phyloP scores from a whole-genome alignment of 2,888 invertebrate species.

The Clistopyga incitator region DNA sequence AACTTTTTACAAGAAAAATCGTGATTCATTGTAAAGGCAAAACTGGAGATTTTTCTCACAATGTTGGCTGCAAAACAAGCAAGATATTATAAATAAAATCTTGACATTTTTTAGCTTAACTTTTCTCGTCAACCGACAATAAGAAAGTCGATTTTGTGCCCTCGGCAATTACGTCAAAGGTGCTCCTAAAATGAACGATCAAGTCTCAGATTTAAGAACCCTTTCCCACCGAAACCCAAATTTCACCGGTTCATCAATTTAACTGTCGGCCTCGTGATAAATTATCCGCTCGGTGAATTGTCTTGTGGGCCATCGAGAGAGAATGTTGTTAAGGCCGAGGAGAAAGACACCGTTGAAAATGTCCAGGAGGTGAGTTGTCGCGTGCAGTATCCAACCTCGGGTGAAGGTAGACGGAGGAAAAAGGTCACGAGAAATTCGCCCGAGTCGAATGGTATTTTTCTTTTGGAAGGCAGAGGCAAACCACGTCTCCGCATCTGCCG shows the following conservation, averaged over 20 bases:
- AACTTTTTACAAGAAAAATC: too few relatives aligned
- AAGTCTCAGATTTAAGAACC: neutral
- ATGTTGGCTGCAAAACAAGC: too few relatives aligned
- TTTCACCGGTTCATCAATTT: neutral
- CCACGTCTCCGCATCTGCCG: slow-evolving; percentile 54
- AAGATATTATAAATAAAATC: too few relatives aligned
- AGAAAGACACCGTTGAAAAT: neutral
- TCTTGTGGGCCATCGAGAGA: neutral
- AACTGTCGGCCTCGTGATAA: neutral
- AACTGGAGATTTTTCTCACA: too few relatives aligned
- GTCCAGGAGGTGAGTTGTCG: neutral
- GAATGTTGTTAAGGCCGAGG: neutral
- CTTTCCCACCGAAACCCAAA: neutral
- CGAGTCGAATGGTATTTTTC: slow-evolving; percentile 22
- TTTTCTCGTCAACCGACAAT: too few relatives aligned
- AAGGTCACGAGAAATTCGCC: slow-evolving; percentile 9
- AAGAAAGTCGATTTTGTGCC: too few relatives aligned
- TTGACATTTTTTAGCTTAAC: too few relatives aligned
- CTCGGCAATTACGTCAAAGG: too few relatives aligned
- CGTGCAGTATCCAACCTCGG: neutral
- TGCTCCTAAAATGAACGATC: neutral
- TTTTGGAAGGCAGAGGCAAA: slow-evolving; percentile 36
- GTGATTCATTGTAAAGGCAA: too few relatives aligned
- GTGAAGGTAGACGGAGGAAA: neutral
- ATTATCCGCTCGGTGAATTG: neutral